phyloP scores from a whole-genome alignment of 2,797 vertebrate species.

The Lepus oiostolus region DNA sequence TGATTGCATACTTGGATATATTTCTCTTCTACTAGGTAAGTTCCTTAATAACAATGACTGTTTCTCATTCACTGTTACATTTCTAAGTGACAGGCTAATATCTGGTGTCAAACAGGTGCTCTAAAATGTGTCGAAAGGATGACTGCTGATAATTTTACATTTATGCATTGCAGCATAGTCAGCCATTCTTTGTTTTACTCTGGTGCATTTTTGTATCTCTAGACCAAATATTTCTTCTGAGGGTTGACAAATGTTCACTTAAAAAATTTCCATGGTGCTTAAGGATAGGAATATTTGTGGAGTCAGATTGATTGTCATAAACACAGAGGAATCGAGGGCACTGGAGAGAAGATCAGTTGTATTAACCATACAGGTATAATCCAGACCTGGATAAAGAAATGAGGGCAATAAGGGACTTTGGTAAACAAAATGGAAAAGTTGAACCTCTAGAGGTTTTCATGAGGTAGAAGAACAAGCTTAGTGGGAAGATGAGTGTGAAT shows the following conservation, averaged over 20 bases:
- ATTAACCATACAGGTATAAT: background rate
- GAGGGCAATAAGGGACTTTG: background rate
- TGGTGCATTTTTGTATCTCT: background rate
- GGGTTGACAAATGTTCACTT: background rate
- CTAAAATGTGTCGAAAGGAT: constrained; percentile 44
- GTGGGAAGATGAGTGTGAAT: background rate
- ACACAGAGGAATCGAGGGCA: background rate
- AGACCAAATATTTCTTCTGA: background rate
- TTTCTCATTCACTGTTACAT: background rate
- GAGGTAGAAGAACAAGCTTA: background rate
- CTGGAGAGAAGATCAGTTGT: background rate
- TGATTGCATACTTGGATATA: constrained; percentile 10
- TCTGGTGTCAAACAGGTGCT: background rate
- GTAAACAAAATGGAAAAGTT: constrained; percentile 11
- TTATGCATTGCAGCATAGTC: background rate
- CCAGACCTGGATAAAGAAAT: background rate
- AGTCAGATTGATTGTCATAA: background rate
- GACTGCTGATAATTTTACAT: constrained; percentile 26
- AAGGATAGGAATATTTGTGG: background rate
- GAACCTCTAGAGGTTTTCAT: constrained; percentile 18
- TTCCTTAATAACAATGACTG: background rate
- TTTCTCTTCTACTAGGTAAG: background rate
- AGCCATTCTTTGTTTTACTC: background rate
- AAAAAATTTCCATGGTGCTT: background rate
- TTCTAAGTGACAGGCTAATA: constrained; percentile 47